These are phyloP conservation scores for Amphibalanus amphitrite DNA, from an alignment of 1,140 invertebrate species.

Conservation along the genomic window DNA sequence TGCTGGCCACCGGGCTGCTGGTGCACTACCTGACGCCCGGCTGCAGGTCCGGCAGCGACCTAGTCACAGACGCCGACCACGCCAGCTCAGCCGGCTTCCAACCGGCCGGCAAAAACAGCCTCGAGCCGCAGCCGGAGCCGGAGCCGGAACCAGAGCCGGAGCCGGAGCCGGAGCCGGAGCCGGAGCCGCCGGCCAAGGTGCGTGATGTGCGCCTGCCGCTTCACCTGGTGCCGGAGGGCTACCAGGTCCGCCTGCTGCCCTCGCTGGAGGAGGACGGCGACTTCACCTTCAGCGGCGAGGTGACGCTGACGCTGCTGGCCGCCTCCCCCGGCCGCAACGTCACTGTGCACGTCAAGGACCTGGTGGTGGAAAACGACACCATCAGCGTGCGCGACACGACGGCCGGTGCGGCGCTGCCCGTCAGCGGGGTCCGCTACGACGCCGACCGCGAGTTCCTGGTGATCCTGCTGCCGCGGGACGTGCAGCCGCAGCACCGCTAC, in stretches of 20 bases:
- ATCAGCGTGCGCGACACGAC: no score
- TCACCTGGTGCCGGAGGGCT: slow-evolving; percentile 43
- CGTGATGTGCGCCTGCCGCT: slow-evolving; percentile 30
- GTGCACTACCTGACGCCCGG: slow-evolving; percentile 50
- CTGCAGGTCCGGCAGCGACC: no score
- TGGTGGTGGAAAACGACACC: no score
- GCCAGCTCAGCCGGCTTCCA: not conserved
- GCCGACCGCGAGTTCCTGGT: slow-evolving; percentile 53
- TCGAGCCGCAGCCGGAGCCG: slow-evolving; percentile 24
- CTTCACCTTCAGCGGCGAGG: slow-evolving; percentile 39
- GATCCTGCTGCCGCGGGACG: slow-evolving; percentile 37
- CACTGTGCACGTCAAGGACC: no score
- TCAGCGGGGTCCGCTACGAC: slow-evolving; percentile 28
- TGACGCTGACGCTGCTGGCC: slow-evolving; percentile 16
- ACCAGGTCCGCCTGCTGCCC: slow-evolving; percentile 47
- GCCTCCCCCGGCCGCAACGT: no score
- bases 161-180: no score
- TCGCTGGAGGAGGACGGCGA: slow-evolving; percentile 40
- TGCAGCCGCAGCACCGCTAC: slow-evolving; percentile 45
- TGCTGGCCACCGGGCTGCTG: slow-evolving; percentile 41
- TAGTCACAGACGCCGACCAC: no score
- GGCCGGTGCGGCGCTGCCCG: not conserved
- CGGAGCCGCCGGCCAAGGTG: slow-evolving; percentile 22
- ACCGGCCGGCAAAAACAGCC: not conserved
- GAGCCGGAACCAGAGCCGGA: slow-evolving; percentile 26